Evolutionary conservation across 2,888 invertebrate genomes (phyloP).

Genomic region (Steromphala cineraria): DNA sequence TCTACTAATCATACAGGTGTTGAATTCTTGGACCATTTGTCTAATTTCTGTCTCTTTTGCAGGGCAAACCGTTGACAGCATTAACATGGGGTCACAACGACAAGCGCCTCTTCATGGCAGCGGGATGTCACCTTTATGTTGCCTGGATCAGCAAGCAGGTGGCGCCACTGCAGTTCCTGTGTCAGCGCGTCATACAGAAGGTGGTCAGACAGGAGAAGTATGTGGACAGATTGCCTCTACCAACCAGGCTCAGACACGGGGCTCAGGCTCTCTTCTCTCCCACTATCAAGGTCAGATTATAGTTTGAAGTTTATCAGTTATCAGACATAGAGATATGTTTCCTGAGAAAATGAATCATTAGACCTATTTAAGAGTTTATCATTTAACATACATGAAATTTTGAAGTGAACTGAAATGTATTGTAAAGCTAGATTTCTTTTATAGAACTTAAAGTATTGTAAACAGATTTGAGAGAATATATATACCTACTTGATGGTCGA

Average conservation of each 20-base stretch:
- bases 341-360: too few species aligned
- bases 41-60: conserved; percentile 29
- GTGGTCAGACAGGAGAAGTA: conserved; percentile 81
- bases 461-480: too few species aligned
- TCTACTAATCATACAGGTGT: too few species aligned
- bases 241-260: conserved; percentile 82
- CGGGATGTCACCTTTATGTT: conserved; percentile 91
- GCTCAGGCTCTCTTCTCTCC: conserved; percentile 78
- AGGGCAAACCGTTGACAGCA: conserved; percentile 86
- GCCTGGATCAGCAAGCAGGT: conserved; percentile 94
- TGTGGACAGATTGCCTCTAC: conserved; percentile 88
- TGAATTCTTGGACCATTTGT: too few species aligned
- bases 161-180: conserved; percentile 91
- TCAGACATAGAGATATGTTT: too few species aligned
- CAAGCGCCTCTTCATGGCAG: conserved; percentile 93
- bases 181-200: conserved; percentile 81
- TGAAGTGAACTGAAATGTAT: too few species aligned
- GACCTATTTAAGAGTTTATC: too few species aligned
- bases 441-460: too few species aligned
- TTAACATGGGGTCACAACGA: conserved; percentile 99
- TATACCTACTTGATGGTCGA: too few species aligned
- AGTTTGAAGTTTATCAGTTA: too few species aligned
- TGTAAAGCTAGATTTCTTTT: too few species aligned
- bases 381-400: too few species aligned
- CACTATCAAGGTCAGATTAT: conserved; percentile 87